Base-by-base conservation (phyloP, 2,888 invertebrate species). In the Metallyticus violacea region DNA sequence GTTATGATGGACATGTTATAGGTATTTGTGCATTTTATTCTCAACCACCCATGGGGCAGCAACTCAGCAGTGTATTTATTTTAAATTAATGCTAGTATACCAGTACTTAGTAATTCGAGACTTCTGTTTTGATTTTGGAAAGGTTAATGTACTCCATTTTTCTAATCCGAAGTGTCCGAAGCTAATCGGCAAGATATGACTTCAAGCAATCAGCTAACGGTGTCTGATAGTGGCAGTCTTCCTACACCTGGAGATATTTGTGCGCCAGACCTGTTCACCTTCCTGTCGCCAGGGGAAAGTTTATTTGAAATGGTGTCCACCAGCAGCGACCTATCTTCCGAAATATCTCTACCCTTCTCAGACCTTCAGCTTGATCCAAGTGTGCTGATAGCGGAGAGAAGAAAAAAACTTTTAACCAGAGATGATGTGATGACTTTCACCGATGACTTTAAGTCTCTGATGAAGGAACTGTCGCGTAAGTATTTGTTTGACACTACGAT, bases 261-360 rank as follows among this genome's bases (percentile, higher is more conserved):
- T 30, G 85, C 81, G 4, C 28, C 81, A 6, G 87, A 87, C 78
- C 22, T 87, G 29, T 78, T 87, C 27, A 22, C 25, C 6, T 79
- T 80, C n/a, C 80, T 87, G n/a, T 62, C 87, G 6, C 81, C 85
- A 0, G 40, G 62, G 25, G 85, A 87, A 76, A 30, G 80, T 15
- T 26, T 76, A 25, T 81, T 87, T 28, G 83, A 83, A 3, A 81
- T 25, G 6, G 81, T 77, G 27, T 84, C 85, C 9, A 87, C 80
- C 62, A 62, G 30, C 81, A 83, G 83, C 77, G 83, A 77, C 9
- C 22, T 26, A 25, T 83, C 81, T 25, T 87, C 87, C 0, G 81
- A 77, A 15, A 26, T 87, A 7, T 87, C 87, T 9, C n/a, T 82
- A 27, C 87, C 87, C 28, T 87, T 87, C 78, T 87, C 87, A 3